Evolutionary conservation across 2,113 vertebrate species (phyloP).

Genomic region (Psilopogon haemacephalus): DNA sequence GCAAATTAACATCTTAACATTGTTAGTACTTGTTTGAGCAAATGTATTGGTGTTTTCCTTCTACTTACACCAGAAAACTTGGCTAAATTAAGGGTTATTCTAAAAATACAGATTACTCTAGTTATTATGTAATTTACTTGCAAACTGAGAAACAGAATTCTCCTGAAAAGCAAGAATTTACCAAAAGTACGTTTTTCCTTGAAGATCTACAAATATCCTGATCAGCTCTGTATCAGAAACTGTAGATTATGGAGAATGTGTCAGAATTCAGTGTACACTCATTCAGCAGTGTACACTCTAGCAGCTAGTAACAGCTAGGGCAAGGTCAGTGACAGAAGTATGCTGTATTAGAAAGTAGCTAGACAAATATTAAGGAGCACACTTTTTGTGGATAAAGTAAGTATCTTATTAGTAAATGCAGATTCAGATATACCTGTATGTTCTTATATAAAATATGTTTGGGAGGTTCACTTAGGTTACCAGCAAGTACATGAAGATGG

Average conservation of each 20-base stretch:
- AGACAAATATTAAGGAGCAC: neutral
- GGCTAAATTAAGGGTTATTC: neutral
- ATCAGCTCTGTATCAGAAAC: neutral
- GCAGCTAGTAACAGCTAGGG: fast-evolving
- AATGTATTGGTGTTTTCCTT: neutral
- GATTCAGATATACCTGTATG: neutral
- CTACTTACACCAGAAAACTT: neutral
- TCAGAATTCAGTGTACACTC: neutral
- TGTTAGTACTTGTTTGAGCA: neutral
- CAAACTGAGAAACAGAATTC: neutral
- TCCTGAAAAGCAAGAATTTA: neutral
- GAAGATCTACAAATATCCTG: neutral
- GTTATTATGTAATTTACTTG: neutral
- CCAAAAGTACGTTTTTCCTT: neutral
- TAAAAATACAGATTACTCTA: neutral
- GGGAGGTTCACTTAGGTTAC: neutral
- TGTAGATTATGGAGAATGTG: neutral
- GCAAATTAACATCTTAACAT: fast-evolving
- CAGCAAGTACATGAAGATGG: neutral
- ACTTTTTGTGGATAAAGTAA: neutral
- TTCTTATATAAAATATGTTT: neutral
- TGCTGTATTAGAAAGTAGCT: neutral
- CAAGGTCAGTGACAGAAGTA: neutral
- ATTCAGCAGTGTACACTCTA: neutral
- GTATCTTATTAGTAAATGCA: neutral